A percentile compares a stretch with the other conserved stretches of the same genome.
These are phyloP conservation scores for Tupiocoris notatus DNA, from an alignment of 2,888 invertebrate genomes.

Conservation along the genomic window DNA sequence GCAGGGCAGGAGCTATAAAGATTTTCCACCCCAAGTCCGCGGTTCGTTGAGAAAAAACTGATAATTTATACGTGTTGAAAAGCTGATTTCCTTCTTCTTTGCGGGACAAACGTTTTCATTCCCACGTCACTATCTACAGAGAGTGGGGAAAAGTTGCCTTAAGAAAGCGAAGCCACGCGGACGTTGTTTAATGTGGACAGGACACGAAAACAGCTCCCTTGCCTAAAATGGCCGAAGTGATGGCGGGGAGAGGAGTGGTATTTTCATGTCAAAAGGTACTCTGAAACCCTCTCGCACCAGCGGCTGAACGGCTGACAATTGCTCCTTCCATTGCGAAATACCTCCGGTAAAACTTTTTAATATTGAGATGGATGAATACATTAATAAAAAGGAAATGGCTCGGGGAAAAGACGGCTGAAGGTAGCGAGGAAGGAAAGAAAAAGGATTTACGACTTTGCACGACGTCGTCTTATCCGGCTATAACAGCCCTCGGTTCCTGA, in stretches of 20 bases:
- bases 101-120: conserved; percentile 30
- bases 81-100: conserved; percentile 35
- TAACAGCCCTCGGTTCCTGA: not conserved
- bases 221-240: not conserved
- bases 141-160: conserved; percentile 13
- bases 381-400: not conserved
- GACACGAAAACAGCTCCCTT: conserved; percentile 17
- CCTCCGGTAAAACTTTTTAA: conserved; percentile 17
- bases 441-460: not conserved
- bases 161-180: conserved; percentile 13
- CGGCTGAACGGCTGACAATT: conserved; percentile 16
- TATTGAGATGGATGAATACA: not conserved
- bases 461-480: not conserved
- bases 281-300: not conserved
- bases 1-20: conserved; percentile 1
- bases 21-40: conserved; percentile 1
- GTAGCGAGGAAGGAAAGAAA: not conserved
- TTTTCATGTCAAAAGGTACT: conserved; percentile 37
- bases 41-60: conserved; percentile 27
- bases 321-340: conserved; percentile 30
- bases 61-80: conserved; percentile 42
- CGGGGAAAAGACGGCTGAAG: not conserved
- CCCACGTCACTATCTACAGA: conserved; percentile 33
- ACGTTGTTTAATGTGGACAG: conserved; percentile 30
- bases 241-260: conserved; percentile 5